Conservation (phyloP, 2,797 vertebrate genomes). For the Pyrocephalus nanus region DNA sequence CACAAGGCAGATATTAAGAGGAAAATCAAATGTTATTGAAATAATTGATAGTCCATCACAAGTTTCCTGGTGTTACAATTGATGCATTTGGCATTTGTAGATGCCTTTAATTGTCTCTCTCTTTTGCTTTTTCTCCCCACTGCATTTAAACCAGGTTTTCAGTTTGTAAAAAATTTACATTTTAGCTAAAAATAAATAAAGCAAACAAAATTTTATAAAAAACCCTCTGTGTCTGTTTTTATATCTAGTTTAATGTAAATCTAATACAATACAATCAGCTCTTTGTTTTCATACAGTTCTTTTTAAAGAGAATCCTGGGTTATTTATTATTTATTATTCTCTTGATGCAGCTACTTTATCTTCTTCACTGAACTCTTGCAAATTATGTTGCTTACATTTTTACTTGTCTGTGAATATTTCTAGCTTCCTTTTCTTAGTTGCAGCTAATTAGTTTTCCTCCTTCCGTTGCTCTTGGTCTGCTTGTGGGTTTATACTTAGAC, state of each 20-base stretch:
- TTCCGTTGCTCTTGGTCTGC: not conserved
- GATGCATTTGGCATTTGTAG: not conserved
- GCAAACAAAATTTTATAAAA: not conserved
- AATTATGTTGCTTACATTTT: not conserved
- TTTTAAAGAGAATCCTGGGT: not conserved
- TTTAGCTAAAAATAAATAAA: not conserved
- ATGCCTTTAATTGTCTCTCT: not conserved
- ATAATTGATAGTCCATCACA: not conserved
- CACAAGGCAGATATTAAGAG: not conserved
- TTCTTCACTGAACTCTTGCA: not conserved
- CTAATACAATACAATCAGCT: not conserved
- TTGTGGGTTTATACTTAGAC: not conserved
- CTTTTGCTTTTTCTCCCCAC: not conserved
- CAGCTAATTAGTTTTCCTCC: not conserved
- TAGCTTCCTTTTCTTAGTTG: not conserved
- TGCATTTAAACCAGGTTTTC: not conserved
- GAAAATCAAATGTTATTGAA: not conserved
- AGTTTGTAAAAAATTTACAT: rapidly evolving
- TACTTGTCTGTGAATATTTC: not conserved
- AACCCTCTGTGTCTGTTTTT: rapidly evolving
- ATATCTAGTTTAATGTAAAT: not conserved
- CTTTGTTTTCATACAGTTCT: not conserved
- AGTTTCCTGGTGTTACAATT: not conserved
- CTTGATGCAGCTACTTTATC: not conserved
- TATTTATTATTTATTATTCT: not conserved